These are phyloP conservation scores for Parnassius orleans DNA, from an alignment of 2,888 invertebrate species.

Conservation along the genomic window DNA sequence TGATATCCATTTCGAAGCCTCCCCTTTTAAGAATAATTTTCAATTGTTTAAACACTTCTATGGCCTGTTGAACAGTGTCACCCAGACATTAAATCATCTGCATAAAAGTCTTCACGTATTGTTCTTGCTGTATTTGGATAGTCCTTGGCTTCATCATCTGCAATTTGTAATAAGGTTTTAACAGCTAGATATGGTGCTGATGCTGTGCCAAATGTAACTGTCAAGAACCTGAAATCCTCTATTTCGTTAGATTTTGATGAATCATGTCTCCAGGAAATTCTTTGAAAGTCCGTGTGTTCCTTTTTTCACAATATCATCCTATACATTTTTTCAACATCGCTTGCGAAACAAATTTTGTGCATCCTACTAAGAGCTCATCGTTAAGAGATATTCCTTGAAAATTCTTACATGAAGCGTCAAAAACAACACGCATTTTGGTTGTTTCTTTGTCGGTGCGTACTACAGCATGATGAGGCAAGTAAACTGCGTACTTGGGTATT, in stretches of 20 bases:
- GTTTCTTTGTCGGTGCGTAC: conserved; percentile 1
- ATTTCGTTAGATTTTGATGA: not conserved
- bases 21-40: too few species aligned
- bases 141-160: not conserved
- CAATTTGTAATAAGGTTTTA: not conserved
- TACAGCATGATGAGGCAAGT: not conserved
- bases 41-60: too few species aligned
- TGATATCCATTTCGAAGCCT: too few species aligned
- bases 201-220: conserved; percentile 4
- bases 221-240: not conserved
- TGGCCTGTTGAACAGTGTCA: not conserved
- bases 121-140: not conserved
- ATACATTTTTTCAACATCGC: not conserved
- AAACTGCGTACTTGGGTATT: not conserved
- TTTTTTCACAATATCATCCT: not conserved
- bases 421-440: not conserved
- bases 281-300: not conserved
- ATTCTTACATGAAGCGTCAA: not conserved
- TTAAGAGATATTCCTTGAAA: not conserved
- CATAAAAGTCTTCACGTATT: not conserved
- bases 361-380: not conserved
- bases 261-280: not conserved
- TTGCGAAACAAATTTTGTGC: not conserved
- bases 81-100: conserved; percentile 6
- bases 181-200: conserved; percentile 7